phyloP scores from a whole-genome alignment of 2,113 vertebrate genomes.

The Physeter macrocephalus region DNA sequence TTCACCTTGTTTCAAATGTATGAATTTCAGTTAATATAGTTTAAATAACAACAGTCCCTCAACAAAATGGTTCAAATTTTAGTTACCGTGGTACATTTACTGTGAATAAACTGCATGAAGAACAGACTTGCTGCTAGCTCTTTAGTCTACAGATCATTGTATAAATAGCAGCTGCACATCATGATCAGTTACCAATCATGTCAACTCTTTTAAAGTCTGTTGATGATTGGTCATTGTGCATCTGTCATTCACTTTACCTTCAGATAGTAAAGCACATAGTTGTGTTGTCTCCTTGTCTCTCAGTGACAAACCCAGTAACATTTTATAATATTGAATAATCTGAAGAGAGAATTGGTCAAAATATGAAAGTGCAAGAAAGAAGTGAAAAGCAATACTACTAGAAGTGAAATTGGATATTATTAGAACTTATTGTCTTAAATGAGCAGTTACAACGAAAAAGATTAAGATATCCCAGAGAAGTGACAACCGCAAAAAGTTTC shows the following conservation, averaged over 20 bases:
- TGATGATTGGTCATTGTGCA: accelerated
- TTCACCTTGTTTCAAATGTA: neutral
- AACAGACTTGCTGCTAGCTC: neutral
- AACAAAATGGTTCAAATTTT: neutral
- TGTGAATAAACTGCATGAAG: neutral
- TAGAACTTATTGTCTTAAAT: neutral
- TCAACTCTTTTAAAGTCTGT: neutral
- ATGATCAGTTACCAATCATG: neutral
- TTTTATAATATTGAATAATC: neutral
- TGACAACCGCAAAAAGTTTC: neutral
- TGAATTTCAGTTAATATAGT: neutral
- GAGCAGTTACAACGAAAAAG: neutral
- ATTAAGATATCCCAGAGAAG: neutral
- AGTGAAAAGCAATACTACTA: neutral
- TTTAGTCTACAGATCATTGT: neutral
- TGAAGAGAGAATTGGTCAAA: neutral
- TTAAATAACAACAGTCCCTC: neutral
- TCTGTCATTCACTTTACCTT: neutral
- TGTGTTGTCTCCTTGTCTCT: neutral
- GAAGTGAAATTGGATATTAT: neutral
- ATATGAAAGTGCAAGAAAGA: neutral
- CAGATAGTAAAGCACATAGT: neutral
- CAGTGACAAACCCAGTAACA: neutral
- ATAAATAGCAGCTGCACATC: neutral
- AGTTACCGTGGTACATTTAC: neutral